Conservation (phyloP, 2,797 vertebrate genomes). For the Lacerta bilineata region DNA sequence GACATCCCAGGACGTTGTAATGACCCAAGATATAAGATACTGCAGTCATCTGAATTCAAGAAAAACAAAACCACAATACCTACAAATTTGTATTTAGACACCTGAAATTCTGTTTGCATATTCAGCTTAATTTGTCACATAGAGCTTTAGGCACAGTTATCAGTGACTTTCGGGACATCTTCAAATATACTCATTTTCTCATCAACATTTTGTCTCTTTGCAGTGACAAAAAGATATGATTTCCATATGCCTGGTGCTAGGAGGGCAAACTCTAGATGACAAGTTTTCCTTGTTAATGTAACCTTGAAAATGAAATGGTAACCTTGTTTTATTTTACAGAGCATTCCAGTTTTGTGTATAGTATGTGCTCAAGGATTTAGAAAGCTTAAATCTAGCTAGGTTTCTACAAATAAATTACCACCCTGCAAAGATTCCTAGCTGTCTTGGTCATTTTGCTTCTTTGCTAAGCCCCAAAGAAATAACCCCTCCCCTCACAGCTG, state of each 20-base stretch:
- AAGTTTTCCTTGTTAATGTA: constrained; percentile 41
- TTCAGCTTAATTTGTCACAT: constrained; percentile 12
- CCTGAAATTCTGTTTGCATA: background rate
- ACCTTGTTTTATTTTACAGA: constrained; percentile 58
- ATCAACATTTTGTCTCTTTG: background rate
- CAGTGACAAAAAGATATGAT: background rate
- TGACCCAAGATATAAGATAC: constrained; percentile 7
- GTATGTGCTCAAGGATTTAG: constrained; percentile 57
- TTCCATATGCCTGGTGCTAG: constrained; percentile 32
- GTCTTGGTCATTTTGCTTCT: background rate
- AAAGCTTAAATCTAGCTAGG: constrained; percentile 58
- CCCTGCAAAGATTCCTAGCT: constrained; percentile 39
- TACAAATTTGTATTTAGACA: background rate
- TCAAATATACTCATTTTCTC: background rate
- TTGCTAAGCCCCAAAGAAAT: background rate
- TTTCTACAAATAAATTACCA: constrained; percentile 54
- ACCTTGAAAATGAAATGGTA: constrained; percentile 63
- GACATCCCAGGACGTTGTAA: background rate
- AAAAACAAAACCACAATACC: background rate
- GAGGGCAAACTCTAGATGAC: constrained; percentile 14
- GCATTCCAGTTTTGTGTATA: constrained; percentile 60
- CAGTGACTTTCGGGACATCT: background rate
- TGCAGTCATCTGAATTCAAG: background rate
- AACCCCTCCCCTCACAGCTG: background rate
- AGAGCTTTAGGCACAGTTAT: background rate